Percentiles rank a stretch among this genome's conserved stretches.
Conservation (phyloP, 2,888 invertebrate genomes). For the Eupeodes luniger region DNA sequence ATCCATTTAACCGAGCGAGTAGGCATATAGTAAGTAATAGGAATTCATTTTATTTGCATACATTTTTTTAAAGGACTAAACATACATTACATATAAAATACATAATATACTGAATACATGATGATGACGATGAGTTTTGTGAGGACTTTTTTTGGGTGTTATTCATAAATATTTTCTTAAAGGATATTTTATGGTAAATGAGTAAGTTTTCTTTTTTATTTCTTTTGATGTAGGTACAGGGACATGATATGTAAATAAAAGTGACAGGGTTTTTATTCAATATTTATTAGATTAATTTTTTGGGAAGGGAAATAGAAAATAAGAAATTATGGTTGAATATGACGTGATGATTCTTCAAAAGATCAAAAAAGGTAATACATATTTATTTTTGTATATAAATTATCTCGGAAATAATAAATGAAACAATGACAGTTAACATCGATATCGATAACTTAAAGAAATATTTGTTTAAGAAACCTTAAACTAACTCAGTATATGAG, state of each 20-base stretch:
- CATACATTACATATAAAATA: not conserved
- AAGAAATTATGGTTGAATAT: not conserved
- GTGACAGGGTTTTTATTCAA: constrained; percentile 10
- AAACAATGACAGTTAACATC: not conserved
- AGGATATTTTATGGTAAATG: constrained; percentile 19
- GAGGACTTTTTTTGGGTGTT: constrained; percentile 8
- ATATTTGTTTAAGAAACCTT: too few relatives aligned
- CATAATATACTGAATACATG: too few relatives aligned
- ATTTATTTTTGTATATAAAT: not conserved
- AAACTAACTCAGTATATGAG: too few relatives aligned
- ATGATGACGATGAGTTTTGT: not conserved
- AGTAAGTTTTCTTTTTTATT: not conserved
- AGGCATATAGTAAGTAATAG: constrained; percentile 37
- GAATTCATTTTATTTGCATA: constrained; percentile 56
- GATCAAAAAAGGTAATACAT: not conserved
- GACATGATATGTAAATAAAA: not conserved
- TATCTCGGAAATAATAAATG: not conserved
- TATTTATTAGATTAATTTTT: constrained; percentile 9
- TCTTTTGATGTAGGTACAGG: constrained; percentile 4
- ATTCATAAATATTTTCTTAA: constrained; percentile 19
- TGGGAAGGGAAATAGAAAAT: not conserved
- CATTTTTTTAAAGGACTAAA: not conserved
- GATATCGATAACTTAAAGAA: not conserved
- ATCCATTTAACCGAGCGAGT: constrained; percentile 12
- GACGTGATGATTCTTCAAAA: not conserved